Evolutionary conservation across 2,888 invertebrate genomes (phyloP).

Genomic region (Heliconius aoede): DNA sequence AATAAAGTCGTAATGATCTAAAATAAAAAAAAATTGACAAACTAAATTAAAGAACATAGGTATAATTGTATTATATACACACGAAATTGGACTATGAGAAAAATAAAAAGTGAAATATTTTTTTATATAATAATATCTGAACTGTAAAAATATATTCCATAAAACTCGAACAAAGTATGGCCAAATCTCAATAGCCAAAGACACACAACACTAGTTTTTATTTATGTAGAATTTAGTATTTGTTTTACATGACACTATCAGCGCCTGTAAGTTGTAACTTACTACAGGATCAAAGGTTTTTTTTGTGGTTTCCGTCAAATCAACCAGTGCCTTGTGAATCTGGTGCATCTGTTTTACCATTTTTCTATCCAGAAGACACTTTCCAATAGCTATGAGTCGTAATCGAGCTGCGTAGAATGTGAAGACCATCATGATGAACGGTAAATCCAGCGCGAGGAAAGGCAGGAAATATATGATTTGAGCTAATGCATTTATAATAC

Average conservation of each 20-base stretch:
- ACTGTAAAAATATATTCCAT: too few relatives aligned
- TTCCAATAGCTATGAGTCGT: constrained; percentile 24
- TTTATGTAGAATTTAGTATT: too few relatives aligned
- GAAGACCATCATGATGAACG: constrained; percentile 14
- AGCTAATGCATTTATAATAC: not conserved
- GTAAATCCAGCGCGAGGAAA: constrained; percentile 6
- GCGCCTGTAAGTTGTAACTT: constrained; percentile 27
- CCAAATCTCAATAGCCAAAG: too few relatives aligned
- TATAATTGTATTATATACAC: too few relatives aligned
- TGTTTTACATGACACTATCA: too few relatives aligned
- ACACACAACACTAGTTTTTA: too few relatives aligned
- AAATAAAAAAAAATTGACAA: constrained; percentile 1
- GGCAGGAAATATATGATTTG: not conserved
- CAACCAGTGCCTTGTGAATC: constrained; percentile 31
- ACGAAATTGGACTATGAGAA: too few relatives aligned
- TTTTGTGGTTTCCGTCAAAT: constrained; percentile 31
- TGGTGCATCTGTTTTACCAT: constrained; percentile 5
- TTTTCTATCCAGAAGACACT: not conserved
- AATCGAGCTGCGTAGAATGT: constrained; percentile 5
- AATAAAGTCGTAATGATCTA: constrained; percentile 18
- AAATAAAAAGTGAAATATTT: too few relatives aligned
- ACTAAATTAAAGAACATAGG: too few relatives aligned
- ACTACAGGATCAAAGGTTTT: constrained; percentile 29
- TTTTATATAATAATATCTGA: too few relatives aligned
- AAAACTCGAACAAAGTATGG: too few relatives aligned